phyloP scores from a whole-genome alignment of 2,888 invertebrate genomes.

The Leptopilina myrica region DNA sequence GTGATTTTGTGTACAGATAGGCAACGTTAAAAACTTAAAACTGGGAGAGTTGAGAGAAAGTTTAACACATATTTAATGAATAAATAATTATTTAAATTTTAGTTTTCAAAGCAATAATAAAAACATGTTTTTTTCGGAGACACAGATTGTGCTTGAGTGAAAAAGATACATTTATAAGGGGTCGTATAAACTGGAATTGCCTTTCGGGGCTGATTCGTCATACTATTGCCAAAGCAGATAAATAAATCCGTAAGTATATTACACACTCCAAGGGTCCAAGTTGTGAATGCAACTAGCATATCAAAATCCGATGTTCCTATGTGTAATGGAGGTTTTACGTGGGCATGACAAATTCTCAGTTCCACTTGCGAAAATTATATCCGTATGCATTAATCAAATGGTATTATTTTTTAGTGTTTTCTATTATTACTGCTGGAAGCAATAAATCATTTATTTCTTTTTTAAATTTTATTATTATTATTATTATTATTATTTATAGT shows the following conservation, averaged over 20 bases:
- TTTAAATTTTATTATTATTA: no score
- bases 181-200: slow-evolving; percentile 58
- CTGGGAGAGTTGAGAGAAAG: no score
- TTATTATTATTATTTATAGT: no score
- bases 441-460: no score
- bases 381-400: no score
- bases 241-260: slow-evolving; percentile 76
- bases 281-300: slow-evolving; percentile 54
- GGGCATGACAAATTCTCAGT: slow-evolving; percentile 20
- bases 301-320: slow-evolving; percentile 48
- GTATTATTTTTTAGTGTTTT: no score
- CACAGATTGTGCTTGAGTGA: slow-evolving; percentile 42
- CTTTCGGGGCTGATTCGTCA: slow-evolving; percentile 72
- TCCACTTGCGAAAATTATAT: not conserved
- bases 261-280: slow-evolving; percentile 67
- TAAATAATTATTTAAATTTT: no score
- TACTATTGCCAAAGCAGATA: slow-evolving; percentile 71
- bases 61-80: no score
- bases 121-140: not conserved
- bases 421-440: no score
- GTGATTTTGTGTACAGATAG: no score
- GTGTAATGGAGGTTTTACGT: not conserved
- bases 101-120: no score
- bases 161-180: slow-evolving; percentile 57
- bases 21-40: no score